phyloP scores from a whole-genome alignment of 2,888 invertebrate genomes.

The Altica lythri region DNA sequence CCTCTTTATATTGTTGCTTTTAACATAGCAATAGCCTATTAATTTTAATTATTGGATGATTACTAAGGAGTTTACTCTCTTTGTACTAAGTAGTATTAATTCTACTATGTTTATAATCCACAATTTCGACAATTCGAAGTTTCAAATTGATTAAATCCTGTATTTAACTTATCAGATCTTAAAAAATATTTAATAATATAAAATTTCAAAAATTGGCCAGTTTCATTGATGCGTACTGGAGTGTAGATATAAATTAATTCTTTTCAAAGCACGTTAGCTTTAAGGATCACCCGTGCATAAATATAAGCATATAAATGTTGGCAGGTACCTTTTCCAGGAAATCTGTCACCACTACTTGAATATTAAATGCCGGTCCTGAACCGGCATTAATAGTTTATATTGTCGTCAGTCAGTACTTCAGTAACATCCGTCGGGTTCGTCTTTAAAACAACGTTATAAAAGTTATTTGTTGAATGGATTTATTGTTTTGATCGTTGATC shows the following conservation, averaged over 20 bases:
- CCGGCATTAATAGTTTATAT: constrained; percentile 1
- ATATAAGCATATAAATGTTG: constrained; percentile 9
- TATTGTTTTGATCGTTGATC: constrained; percentile 12
- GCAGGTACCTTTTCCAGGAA: constrained; percentile 16
- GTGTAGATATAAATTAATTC: constrained; percentile 10
- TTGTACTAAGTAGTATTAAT: too few relatives aligned
- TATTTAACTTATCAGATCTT: too few relatives aligned
- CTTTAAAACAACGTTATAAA: neutral
- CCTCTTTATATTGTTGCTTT: too few relatives aligned
- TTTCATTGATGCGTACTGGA: too few relatives aligned
- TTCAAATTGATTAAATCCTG: too few relatives aligned
- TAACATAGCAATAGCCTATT: too few relatives aligned
- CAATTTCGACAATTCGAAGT: too few relatives aligned
- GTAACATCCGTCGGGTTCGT: neutral
- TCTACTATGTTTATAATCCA: too few relatives aligned
- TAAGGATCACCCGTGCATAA: constrained; percentile 9
- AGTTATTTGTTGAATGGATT: constrained; percentile 4
- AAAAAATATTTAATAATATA: too few relatives aligned
- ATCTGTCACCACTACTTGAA: neutral
- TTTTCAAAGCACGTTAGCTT: constrained; percentile 7
- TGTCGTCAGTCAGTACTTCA: constrained; percentile 1
- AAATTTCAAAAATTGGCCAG: too few relatives aligned
- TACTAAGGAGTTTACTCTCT: too few relatives aligned
- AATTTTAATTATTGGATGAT: too few relatives aligned
- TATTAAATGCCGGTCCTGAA: neutral